Base-by-base conservation (phyloP, 2,888 invertebrate genomes). In the Drosophila maculinotata region DNA sequence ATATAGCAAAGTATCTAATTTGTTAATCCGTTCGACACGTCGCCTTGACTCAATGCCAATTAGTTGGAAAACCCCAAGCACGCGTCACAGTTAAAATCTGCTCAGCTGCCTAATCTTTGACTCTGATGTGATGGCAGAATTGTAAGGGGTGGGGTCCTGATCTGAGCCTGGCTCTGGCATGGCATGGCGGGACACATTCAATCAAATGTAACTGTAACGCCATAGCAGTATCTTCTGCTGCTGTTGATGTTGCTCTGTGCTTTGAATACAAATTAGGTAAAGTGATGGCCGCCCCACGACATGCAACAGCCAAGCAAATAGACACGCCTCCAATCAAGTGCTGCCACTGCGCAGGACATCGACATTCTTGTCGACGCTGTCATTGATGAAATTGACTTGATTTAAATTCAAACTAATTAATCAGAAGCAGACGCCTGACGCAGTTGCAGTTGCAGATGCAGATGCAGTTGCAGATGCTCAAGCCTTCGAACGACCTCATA, bases 351-450 rank as follows among this genome's bases (percentile, higher is more conserved):
- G 26, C 53, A 36, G 41, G 44, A 57, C 63, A 57, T 48, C 60
- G 64, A 54, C 58, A 60, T 57, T 68, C 64, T 49, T 68, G 75
- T 66, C 77, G 71, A 62, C 71, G 77, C 67, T 74, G 63, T 69
- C 69, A 69, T 68, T 69, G 67, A 71, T 71, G 71, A 75, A 79
- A 78, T 68, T 57, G 65, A 66, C 78, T 87, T 88, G 74, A 84
- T 87, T 88, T 82, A 82, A 86, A 89, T 84, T 79, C 87, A 86
- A 83, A 84, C 84, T 87, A 88, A 88, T 88, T 89, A 88, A 89
- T 88, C 89, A 87, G 80, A 73, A 42, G 56, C 70, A 49, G 38
- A 48, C 36, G 31, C 28, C 52, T 14, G 20, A 20, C 39, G 31
- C 45, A 17, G 8, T 6, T 15, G 14, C 26, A 59, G 5, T 17